Conservation (phyloP, 2,113 vertebrate species). For the Gopherus evgoodei region DNA sequence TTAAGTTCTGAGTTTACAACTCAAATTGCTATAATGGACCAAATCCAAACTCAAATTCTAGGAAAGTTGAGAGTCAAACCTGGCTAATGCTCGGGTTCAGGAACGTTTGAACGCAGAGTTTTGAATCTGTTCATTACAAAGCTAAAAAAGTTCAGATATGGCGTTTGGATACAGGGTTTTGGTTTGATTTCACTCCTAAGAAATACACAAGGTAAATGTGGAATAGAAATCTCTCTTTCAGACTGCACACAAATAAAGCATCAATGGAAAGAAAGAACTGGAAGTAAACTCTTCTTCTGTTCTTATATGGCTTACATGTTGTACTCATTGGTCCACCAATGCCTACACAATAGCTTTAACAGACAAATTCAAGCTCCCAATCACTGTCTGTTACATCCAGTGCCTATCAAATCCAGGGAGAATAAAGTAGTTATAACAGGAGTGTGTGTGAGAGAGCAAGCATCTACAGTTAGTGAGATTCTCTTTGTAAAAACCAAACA, state of each 20-base stretch:
- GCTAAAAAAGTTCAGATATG: not conserved
- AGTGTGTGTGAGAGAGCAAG: fast-evolving
- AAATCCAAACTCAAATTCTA: not conserved
- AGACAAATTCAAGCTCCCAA: not conserved
- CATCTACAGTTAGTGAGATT: fast-evolving
- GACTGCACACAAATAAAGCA: not conserved
- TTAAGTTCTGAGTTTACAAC: not conserved
- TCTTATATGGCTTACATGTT: not conserved
- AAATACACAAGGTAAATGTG: not conserved
- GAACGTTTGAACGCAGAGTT: not conserved
- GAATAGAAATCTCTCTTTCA: not conserved
- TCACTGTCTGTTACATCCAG: not conserved
- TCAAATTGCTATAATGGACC: constrained; percentile 5
- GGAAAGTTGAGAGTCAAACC: not conserved
- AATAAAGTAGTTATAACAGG: not conserved
- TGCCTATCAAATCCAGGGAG: not conserved
- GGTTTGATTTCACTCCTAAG: not conserved
- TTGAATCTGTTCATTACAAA: not conserved
- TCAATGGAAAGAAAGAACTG: not conserved
- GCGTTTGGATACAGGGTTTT: not conserved
- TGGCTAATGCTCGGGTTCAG: not conserved
- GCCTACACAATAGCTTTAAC: not conserved
- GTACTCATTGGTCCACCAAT: not conserved
- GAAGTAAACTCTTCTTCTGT: not conserved
- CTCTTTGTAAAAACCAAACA: not conserved